Percentiles rank a stretch among this genome's conserved stretches.
Conservation (phyloP, 2,888 invertebrate genomes). For the Hetaerina titia region DNA sequence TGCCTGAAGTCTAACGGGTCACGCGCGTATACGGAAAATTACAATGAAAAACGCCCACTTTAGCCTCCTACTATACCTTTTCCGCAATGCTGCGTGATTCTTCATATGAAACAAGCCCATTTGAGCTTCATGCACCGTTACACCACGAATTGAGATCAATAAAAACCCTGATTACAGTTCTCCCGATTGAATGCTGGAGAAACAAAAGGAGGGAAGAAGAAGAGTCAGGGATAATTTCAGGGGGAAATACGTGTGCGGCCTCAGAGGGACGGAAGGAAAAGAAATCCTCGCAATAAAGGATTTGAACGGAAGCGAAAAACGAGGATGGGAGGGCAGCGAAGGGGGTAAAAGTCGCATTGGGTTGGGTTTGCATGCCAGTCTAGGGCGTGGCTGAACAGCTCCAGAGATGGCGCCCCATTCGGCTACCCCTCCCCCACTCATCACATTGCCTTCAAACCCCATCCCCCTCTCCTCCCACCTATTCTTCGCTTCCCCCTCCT, state of each 20-base stretch:
- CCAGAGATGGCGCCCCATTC: conserved; percentile 39
- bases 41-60: neutral
- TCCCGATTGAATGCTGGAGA: neutral
- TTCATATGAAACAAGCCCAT: neutral
- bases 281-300: neutral
- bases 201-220: neutral
- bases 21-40: neutral
- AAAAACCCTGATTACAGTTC: neutral
- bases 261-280: neutral
- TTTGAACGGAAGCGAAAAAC: neutral
- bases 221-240: neutral
- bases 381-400: conserved; percentile 40
- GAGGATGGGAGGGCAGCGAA: neutral
- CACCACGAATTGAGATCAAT: neutral
- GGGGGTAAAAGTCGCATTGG: conserved; percentile 32
- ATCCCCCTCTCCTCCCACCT: neutral
- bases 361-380: conserved; percentile 46
- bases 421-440: neutral
- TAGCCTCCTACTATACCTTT: neutral
- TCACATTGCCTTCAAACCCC: neutral
- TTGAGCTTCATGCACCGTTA: neutral
- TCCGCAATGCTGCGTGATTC: neutral
- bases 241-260: neutral
- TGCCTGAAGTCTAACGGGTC: neutral
- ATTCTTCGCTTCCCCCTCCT: neutral